Evolutionary conservation across 2,797 vertebrate genomes (phyloP).

Genomic region (Hypotaenidia okinawae): DNA sequence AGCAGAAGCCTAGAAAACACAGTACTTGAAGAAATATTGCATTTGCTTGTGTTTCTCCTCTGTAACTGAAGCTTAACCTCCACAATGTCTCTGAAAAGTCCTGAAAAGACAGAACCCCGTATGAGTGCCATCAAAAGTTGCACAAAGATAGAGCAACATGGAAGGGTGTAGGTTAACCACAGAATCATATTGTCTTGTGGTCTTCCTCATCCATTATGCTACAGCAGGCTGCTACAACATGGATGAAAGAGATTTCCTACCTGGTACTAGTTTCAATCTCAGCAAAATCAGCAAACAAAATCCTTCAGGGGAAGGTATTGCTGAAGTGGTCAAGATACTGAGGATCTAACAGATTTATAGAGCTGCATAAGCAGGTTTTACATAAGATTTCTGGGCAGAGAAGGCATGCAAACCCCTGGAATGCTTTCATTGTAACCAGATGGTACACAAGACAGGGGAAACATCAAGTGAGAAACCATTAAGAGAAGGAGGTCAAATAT

Average conservation of each 20-base stretch:
- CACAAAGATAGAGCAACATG: not conserved
- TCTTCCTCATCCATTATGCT: not conserved
- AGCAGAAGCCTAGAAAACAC: not conserved
- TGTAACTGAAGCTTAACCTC: not conserved
- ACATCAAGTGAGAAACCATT: not conserved
- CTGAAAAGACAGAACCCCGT: not conserved
- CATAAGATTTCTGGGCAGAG: not conserved
- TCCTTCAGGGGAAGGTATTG: not conserved
- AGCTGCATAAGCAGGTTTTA: slow-evolving; percentile 15
- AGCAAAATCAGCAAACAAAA: not conserved
- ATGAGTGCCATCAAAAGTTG: not conserved
- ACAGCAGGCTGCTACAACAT: not conserved
- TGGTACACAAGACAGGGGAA: not conserved
- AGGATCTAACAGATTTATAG: not conserved
- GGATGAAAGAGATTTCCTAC: not conserved
- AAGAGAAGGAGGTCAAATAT: slow-evolving; percentile 13
- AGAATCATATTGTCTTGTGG: accelerated
- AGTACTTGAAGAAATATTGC: not conserved
- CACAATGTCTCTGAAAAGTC: not conserved
- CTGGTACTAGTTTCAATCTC: not conserved
- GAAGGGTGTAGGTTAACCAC: not conserved
- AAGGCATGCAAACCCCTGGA: not conserved
- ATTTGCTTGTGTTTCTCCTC: not conserved
- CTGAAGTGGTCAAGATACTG: not conserved
- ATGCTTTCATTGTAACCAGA: slow-evolving; percentile 47